These are phyloP conservation scores for Xenopus tropicalis DNA, from an alignment of 2,113 vertebrate species.

Conservation along the genomic window UCB_Xtro_10.0 CM004447.2:36648001-36648500, in stretches of 20 bases:
- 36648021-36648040: too few species aligned
- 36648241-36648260: background rate
- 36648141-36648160: background rate
- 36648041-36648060: too few species aligned
- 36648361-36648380: background rate
- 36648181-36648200: background rate
- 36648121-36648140: background rate
- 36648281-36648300: background rate
- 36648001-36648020: too few species aligned
- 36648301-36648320: background rate
- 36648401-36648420: slow-evolving; percentile 15
- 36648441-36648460: slow-evolving; percentile 82
- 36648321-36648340: background rate
- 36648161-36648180: background rate
- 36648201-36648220: background rate
- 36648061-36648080: too few species aligned
- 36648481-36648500: slow-evolving; percentile 50
- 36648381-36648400: background rate
- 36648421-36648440: slow-evolving; percentile 69
- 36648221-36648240: background rate
- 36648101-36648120: too few species aligned
- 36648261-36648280: background rate
- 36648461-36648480: slow-evolving; percentile 70
- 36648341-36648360: background rate
- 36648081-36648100: too few species aligned